Base-by-base conservation (phyloP, 2,797 vertebrate genomes). In the Crenichthys baileyi region DNA sequence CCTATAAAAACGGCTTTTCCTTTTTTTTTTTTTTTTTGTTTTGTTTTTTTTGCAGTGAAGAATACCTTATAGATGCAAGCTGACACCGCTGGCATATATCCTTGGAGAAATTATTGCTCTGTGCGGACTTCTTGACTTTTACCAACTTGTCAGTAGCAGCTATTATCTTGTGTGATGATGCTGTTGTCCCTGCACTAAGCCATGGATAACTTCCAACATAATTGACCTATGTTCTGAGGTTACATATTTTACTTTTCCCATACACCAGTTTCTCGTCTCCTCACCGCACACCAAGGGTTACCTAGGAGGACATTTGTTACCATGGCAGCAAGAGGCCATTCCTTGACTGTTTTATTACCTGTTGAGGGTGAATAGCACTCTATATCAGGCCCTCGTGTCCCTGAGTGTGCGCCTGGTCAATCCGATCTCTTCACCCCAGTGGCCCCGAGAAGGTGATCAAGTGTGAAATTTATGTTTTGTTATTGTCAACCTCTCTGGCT, bases 151-250 rank as follows among this genome's bases (percentile, higher is more conserved):
- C 93, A 90, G 90, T 88, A 76, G 85, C 77, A 76, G 89, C 88
- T 79, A 91, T 91, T 91, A 90, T 91, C 88, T 79, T 80, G 70
- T 71, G 88, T 88, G 88, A 91, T 82, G 55, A 82, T 82, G 13
- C 73, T 84, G 72, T 55, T 84, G 89, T 89, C 89, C 90, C 90
- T 16, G 79, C 80, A 89, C 81, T 80, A 74, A 85, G 86, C 83
- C 81, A 24, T 70, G 84, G 84, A 91, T 85, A 89, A 90, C 86
- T 88, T 90, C 87, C 83, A 84, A 73, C 77, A 73, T 91, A 93
- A 94, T 90, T 93, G 90, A 93, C 91, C 90, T 89, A 85, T 44
- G 50, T 83, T 91, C 89, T 89, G 68, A 89, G 88, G 85, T 88
- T 79, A 77, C 80, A 84, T 90, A 85, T 88, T 90, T 83, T 80